A percentile compares a stretch with the other conserved stretches of the same genome.
Evolutionary conservation across 2,888 invertebrate genomes (phyloP).

Genomic region (Platycheirus albimanus): DNA sequence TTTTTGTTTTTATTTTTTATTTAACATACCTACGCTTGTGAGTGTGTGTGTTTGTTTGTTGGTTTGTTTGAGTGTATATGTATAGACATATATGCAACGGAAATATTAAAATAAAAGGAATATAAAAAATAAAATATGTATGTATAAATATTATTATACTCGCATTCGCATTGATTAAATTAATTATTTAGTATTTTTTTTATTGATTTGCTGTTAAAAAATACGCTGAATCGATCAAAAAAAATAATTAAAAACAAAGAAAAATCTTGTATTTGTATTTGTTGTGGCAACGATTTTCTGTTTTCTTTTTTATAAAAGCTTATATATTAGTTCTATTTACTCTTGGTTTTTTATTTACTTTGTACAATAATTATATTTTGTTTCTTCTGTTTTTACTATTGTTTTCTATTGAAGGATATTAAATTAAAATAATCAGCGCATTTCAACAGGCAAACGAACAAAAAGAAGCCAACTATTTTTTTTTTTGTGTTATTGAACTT

Average conservation of each 20-base stretch:
- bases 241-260: background rate
- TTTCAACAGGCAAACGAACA: constrained; percentile 26
- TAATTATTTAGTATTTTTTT: constrained; percentile 38
- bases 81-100: constrained; percentile 48
- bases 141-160: constrained; percentile 74
- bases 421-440: constrained; percentile 13
- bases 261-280: no score
- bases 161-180: constrained; percentile 63
- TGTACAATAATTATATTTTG: constrained; percentile 21
- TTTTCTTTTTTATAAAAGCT: constrained; percentile 19
- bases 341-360: constrained; percentile 8
- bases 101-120: constrained; percentile 47
- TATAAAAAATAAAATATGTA: constrained; percentile 51
- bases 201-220: constrained; percentile 64
- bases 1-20: constrained; percentile 18
- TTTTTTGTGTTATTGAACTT: constrained; percentile 62
- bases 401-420: background rate
- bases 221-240: constrained; percentile 26
- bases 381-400: constrained; percentile 1
- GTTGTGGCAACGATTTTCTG: no score
- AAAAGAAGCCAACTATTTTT: constrained; percentile 20
- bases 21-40: constrained; percentile 38
- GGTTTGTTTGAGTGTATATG: no score
- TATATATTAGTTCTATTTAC: constrained; percentile 13
- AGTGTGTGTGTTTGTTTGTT: constrained; percentile 29